Percentiles rank a stretch among this genome's conserved stretches.
Evolutionary conservation across 2,113 vertebrate species (phyloP).

Genomic region (Ia io): DNA sequence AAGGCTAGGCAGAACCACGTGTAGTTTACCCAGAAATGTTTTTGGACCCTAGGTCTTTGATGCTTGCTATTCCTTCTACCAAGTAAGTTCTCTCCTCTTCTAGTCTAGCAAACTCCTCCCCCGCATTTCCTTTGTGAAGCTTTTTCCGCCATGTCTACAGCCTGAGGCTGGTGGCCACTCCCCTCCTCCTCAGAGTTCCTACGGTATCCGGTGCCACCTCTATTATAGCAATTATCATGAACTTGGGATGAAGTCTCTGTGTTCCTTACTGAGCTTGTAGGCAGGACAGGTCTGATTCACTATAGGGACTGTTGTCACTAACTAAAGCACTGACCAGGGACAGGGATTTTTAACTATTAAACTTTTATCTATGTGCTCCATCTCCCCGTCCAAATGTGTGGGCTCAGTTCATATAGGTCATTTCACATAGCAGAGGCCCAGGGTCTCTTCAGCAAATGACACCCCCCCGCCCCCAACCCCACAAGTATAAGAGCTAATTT

Average conservation of each 20-base stretch:
- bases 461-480: fast-evolving
- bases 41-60: neutral
- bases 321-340: neutral
- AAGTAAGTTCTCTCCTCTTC: neutral
- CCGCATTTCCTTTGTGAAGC: neutral
- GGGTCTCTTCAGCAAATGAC: neutral
- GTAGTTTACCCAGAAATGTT: neutral
- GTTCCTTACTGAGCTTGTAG: neutral
- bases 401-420: neutral
- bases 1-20: neutral
- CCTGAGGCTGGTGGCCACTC: neutral
- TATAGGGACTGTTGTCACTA: neutral
- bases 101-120: neutral
- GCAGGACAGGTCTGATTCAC: neutral
- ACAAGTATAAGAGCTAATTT: neutral
- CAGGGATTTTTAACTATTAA: slow-evolving; percentile 16
- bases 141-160: neutral
- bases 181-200: neutral
- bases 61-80: neutral
- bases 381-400: neutral
- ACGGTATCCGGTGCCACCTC: neutral
- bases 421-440: neutral
- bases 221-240: neutral
- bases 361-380: neutral
- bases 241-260: neutral